A percentile compares a stretch with the other conserved stretches of the same genome.
These are phyloP conservation scores for Loripinus fragilis DNA, from an alignment of 2,888 invertebrate genomes.

Conservation along the genomic window DNA sequence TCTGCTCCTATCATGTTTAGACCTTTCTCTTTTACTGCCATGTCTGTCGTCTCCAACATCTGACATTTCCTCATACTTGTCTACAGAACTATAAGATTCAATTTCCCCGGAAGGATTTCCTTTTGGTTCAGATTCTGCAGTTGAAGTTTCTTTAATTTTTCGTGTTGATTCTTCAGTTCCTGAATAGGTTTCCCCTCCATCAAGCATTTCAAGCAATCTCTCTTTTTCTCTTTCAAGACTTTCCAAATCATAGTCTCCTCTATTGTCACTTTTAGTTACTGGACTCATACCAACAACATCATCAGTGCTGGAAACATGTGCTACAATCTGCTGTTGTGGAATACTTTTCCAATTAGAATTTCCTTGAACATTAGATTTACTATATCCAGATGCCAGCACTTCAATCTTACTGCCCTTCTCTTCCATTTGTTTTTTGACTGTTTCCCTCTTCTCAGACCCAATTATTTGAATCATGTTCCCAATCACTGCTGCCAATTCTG, in stretches of 20 bases:
- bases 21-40: slow-evolving; percentile 13
- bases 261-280: background rate
- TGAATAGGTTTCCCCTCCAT: slow-evolving; percentile 22
- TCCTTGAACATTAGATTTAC: background rate
- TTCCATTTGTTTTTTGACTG: slow-evolving; percentile 20
- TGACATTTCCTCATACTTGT: slow-evolving; percentile 18
- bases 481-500: slow-evolving; percentile 40
- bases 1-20: slow-evolving; percentile 23
- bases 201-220: slow-evolving; percentile 16
- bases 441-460: slow-evolving; percentile 45
- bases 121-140: background rate
- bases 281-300: background rate
- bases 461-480: slow-evolving; percentile 58
- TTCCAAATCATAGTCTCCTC: slow-evolving; percentile 31
- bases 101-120: slow-evolving; percentile 5
- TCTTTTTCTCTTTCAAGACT: slow-evolving; percentile 38
- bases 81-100: background rate
- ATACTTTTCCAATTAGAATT: background rate
- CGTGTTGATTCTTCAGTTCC: slow-evolving; percentile 29
- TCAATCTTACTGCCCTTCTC: slow-evolving; percentile 22
- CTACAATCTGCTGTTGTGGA: background rate
- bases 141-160: background rate
- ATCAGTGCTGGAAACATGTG: slow-evolving; percentile 7
- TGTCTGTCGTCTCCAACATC: slow-evolving; percentile 32
- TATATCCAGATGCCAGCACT: background rate